Conservation (phyloP, 37 sponge, comb jelly and placozoan genomes). For the Bolinopsis microptera region DNA sequence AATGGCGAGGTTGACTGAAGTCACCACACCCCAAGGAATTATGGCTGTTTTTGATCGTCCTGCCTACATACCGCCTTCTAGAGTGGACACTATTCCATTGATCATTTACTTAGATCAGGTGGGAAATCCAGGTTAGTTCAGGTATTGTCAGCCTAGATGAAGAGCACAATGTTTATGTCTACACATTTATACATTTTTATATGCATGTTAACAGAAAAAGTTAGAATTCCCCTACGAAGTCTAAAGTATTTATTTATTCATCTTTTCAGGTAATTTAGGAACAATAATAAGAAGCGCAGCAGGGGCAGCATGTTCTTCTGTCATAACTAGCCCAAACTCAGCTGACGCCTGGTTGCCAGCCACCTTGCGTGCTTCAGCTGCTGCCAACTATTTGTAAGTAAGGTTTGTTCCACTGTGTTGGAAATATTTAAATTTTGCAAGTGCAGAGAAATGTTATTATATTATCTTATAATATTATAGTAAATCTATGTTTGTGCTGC, state of each 20-base stretch:
- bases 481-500: too few species aligned
- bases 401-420: too few species aligned
- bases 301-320: constrained; percentile 43
- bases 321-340: not conserved
- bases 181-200: too few species aligned
- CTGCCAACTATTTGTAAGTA: constrained; percentile 14
- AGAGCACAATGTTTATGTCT: too few species aligned
- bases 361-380: constrained; percentile 28
- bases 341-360: not conserved
- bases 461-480: too few species aligned
- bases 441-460: too few species aligned
- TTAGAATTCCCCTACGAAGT: too few species aligned
- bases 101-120: not conserved
- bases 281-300: constrained; percentile 40
- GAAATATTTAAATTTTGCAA: too few species aligned
- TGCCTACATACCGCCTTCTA: not conserved
- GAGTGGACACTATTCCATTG: not conserved
- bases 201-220: too few species aligned
- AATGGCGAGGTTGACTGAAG: not conserved
- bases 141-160: too few species aligned
- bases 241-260: too few species aligned
- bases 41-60: constrained; percentile 43
- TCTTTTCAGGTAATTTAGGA: constrained; percentile 23
- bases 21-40: not conserved
- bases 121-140: not conserved